Conservation (phyloP, 2,797 vertebrate genomes). For the Macrochelys suwanniensis region DNA sequence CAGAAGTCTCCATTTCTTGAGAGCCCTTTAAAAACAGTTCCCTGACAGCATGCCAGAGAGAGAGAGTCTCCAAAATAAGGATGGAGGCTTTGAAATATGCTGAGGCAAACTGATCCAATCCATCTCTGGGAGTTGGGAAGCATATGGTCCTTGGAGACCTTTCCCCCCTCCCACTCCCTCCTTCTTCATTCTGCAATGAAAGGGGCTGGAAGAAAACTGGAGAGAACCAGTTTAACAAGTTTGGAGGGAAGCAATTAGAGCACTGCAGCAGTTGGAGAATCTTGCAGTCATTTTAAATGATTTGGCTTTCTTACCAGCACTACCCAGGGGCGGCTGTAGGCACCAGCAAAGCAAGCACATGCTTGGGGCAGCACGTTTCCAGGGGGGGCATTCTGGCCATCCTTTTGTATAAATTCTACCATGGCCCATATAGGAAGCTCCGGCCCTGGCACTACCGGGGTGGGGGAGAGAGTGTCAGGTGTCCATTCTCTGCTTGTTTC, state of each 20-base stretch:
- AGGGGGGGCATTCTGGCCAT: no score
- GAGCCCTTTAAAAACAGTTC: not conserved
- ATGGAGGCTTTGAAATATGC: slow-evolving; percentile 34
- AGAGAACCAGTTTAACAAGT: slow-evolving; percentile 62
- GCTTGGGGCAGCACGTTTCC: no score
- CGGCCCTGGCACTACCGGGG: no score
- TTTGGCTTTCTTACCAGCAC: slow-evolving; percentile 35
- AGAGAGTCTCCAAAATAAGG: slow-evolving; percentile 39
- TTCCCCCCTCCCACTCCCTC: not conserved
- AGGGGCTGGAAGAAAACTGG: slow-evolving; percentile 50
- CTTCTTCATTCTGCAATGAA: slow-evolving; percentile 31
- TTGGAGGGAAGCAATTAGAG: slow-evolving; percentile 60
- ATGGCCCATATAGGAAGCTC: no score
- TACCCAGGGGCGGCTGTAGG: not conserved
- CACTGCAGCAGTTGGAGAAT: slow-evolving; percentile 38
- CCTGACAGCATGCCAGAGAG: slow-evolving; percentile 17
- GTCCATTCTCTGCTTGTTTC: not conserved
- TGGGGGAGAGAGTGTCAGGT: accelerated
- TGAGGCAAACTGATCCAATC: slow-evolving; percentile 61
- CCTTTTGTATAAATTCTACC: no score
- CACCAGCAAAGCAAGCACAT: no score
- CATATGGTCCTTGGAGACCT: slow-evolving; percentile 35
- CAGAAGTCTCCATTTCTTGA: not conserved
- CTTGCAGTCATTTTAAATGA: slow-evolving; percentile 64
- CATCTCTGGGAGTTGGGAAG: slow-evolving; percentile 40